Base-by-base conservation (phyloP, 2,113 vertebrate genomes). In the Xenotilapia caudafasciata region DNA sequence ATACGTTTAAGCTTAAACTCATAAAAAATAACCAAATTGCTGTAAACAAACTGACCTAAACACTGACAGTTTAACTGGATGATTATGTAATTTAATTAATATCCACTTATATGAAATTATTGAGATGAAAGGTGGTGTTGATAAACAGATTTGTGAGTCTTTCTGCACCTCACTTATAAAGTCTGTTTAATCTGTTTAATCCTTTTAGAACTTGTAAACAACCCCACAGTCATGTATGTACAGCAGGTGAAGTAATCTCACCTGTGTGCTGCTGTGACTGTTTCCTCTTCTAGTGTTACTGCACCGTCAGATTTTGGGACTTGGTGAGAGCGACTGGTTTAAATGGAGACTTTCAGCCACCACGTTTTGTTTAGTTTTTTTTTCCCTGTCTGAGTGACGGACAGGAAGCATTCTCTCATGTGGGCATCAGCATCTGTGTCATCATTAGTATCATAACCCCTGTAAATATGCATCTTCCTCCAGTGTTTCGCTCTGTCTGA, bases 391-490 rank as follows among this genome's bases (percentile, higher is more conserved):
- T 84, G 60, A 86, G 23, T 86, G 90, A 90, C 17, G 9, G 85
- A 80, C 83, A 54, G 65, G 45, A 65, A 82, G 62, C 15, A 11
- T 68, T 26, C 23, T 49, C n/a, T 68, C 80, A 75, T 86, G 68
- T 84, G 65, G 53, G 62, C 53, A 62, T 40, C 79, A 82, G 75
- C 88, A 89, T 92, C 79, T 92, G 85, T 92, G 89, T 87, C 89
- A 90, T 93, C 89, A 93, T 94, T 87, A 93, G 88, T 85, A 88
- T 92, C 90, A 82, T 88, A 90, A 92, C 84, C 87, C 21, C 90
- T 80, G 82, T 86, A 94, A 91, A 93, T 93, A 87, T 93, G 95
- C 91, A 93, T 90, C 84, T 92, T 92, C 92, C 81, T 92, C 89
- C 82, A 85, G 70, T 83, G 90, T 88, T 92, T 93, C 89, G 84